Evolutionary conservation across 2,797 vertebrate species (phyloP), one percentile per base, ranked within the genome.

Genomic region (Hydrophis major): DNA sequence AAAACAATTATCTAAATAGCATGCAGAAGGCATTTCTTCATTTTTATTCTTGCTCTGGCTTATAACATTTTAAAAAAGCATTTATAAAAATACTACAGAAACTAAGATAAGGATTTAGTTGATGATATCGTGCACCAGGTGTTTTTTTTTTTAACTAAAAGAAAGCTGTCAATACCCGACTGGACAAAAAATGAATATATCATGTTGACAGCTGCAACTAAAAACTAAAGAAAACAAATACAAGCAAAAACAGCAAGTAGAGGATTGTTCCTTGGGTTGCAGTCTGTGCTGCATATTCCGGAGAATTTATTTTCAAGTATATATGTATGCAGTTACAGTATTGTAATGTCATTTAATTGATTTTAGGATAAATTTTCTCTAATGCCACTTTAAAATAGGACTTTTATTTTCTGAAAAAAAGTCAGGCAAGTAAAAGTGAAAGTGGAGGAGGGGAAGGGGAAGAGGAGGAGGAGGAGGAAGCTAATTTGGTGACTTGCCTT

Each of bases 51-150:
- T 91, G 50, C 42, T 87, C 61, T 63, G 28, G 37, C 74, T 94
- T n/a, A 57, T 91, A 93, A 89, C n/a, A 83, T 94, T 95, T 95
- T 96, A 57, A 55, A 20, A 91, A 83, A 47, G 42, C 55, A 55
- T 91, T 90, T 87, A 28, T 0, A 61, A 86, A 86, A 90, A 47
- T 91, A 95, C 92, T 91, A 94, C 28, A 87, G 87, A 93, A 96
- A 88, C 74, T 90, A 91, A 56, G 93, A 2, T 56, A 93, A 94
- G 93, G 61, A 92, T 92, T 88, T 92, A 95, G 92, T 90, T 91
- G 87, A 59, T 53, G n/a, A 87, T 92, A 86, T 83, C 1, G 78
- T 91, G 92, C 90, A 59, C 20, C 42, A 60, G 27, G 88, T 28
- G 1, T 61, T 63, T 16, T 61, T 63, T 91, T 60, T 37, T 74